Evolutionary conservation across 2,113 vertebrate genomes (phyloP), one percentile per base, ranked within the genome.

Genomic region (Hyaena hyaena): DNA sequence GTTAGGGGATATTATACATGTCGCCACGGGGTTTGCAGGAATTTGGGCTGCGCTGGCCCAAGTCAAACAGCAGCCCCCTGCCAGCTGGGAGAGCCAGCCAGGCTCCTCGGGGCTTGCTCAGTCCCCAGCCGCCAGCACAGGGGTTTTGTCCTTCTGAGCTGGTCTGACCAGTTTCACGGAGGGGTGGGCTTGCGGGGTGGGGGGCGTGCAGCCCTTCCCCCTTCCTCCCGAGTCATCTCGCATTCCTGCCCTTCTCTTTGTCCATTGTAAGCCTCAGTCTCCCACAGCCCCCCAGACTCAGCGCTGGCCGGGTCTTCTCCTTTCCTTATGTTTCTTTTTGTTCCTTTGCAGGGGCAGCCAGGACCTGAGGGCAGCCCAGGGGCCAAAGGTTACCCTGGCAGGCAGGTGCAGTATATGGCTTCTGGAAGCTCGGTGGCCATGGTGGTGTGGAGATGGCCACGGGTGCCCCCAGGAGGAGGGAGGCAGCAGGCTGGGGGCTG

Each of bases 351-450:
- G 99, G 99, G 99, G 23, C 98, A 98, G 92, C 99, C 97, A 82
- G 99, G 99, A 99, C 99, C 99, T 77, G 98, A 99, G 48, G 99
- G 99, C 98, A 99, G 99, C 96, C 99, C 99, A 97, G 99, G 99
- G 99, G 99, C 99, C 99, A 99, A 99, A 99, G 99, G 99, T 99
- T 99, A 99, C 99, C 99, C 99, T 99, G 99, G 99, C 99, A 99
- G 99, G 99, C 99, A 99, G 99, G 99, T 99, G 99, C 99, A 99
- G 99, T 99, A 99, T 99, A 99, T 99, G 97, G 96, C 97, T 98
- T 98, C 96, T 97, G 95, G 94, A 98, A 98, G 94, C 94, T 95
- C 87, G 96, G 91, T 96, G 96, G 82, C 96, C 96, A 5, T 71
- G 61, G 88, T 93, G 96, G 66, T 96, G 74, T 95, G 92, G 58